Evolutionary conservation across 2,888 invertebrate species (phyloP), one percentile per base, ranked within the genome.

Genomic region (Dichetophora obliterata): DNA sequence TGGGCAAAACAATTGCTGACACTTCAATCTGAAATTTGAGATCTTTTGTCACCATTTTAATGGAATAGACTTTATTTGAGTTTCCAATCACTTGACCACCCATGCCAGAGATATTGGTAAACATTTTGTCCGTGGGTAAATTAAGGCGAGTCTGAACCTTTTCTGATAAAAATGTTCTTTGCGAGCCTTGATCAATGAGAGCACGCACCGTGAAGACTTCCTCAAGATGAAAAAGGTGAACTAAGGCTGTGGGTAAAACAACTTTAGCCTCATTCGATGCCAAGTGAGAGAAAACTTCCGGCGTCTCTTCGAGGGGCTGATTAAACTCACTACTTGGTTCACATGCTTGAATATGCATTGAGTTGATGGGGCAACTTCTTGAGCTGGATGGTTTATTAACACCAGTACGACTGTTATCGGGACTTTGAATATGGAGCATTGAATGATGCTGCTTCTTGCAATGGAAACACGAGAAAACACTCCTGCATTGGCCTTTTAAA

Each of bases 141-240:
- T 50, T 4, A 3, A 77, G 24, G 0, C 69, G 4, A 43, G 8
- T 52, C 9, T 57, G 22, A 9, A 77, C 14, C 59, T 27, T 75
- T 37, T 77, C 75, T 2, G 68, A 31, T 0, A 75, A 14, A 14
- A 73, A 75, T 4, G 68, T 73, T 48, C 61, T 73, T 57, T 75
- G 75, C 5, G 75, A 77, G 2, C 77, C 70, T 1, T 74, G 77
- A 16, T 77, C 77, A 9, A 77, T 75, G 16, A 77, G 24, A 2
- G 77, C 77, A 31, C 77, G 50, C 1, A 77, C 16, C 0, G 73
- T 69, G 14, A 75, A 75, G 8, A 75, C 5, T 59, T 75, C 71
- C 0, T 43, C 71, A 4, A 22, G 27, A n/a, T 59, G 59, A 27
- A 69, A 22, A 22, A 77, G 57, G 14, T 75, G 66, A 14, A 68